phyloP scores from a whole-genome alignment of 2,888 invertebrate genomes.

The Chymomyza amoena region DNA sequence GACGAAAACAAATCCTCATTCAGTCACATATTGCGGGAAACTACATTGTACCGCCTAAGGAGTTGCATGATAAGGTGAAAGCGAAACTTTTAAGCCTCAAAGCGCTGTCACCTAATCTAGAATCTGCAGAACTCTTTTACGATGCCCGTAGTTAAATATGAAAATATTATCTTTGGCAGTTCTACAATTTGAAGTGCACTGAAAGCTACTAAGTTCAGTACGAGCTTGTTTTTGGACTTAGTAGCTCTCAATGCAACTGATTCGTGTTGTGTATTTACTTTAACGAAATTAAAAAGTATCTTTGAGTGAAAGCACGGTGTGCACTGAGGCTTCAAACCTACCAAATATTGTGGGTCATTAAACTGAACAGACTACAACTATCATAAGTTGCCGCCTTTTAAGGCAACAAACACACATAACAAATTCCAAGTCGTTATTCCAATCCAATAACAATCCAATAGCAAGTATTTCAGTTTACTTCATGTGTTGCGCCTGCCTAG shows the following conservation, averaged over 20 bases:
- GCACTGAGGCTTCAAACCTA: not conserved
- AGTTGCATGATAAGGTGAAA: not conserved
- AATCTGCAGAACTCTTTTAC: not conserved
- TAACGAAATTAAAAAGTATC: not conserved
- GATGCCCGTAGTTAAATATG: not conserved
- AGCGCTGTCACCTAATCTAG: not conserved
- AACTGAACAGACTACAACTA: not conserved
- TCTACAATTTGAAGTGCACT: not conserved
- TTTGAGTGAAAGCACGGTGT: not conserved
- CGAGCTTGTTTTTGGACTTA: not conserved
- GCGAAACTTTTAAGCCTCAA: not conserved
- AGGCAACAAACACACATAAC: not conserved
- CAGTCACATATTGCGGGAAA: not conserved
- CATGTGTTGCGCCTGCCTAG: slow-evolving; percentile 12
- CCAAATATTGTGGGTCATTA: not conserved
- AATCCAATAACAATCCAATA: slow-evolving; percentile 9
- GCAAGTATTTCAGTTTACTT: not conserved
- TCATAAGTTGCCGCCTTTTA: not conserved
- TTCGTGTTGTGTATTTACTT: not conserved
- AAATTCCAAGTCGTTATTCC: not conserved
- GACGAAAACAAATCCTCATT: not conserved
- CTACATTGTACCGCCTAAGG: slow-evolving; percentile 11
- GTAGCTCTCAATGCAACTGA: not conserved
- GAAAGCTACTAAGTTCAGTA: not conserved
- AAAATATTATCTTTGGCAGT: not conserved